These are phyloP conservation scores for Protomyctophum bolini DNA, from an alignment of 2,113 vertebrate species.

Conservation along the genomic window DNA sequence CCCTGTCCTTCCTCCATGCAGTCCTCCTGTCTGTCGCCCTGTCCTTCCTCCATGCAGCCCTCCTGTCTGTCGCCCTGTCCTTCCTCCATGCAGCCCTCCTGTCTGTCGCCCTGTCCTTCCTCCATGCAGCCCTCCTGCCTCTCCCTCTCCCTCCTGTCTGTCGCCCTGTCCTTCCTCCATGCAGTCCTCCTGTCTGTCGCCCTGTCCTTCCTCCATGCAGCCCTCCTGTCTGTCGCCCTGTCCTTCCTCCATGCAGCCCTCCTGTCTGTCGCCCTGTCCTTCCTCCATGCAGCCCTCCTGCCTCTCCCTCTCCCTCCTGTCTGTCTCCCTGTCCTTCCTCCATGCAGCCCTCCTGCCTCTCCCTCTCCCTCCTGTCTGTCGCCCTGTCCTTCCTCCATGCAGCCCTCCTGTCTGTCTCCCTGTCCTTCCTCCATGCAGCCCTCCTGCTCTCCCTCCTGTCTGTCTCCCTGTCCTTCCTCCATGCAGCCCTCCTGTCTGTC, in stretches of 20 bases:
- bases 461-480: neutral
- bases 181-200: neutral
- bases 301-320: constrained; percentile 39
- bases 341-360: neutral
- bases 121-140: neutral
- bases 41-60: neutral
- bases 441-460: constrained; percentile 39
- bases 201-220: neutral
- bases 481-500: constrained; percentile 58
- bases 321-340: neutral
- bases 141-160: constrained; percentile 40
- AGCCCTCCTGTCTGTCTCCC: neutral
- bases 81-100: neutral
- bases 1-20: neutral
- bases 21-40: neutral
- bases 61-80: neutral
- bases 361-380: constrained; percentile 40
- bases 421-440: neutral
- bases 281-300: neutral
- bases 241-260: neutral
- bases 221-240: neutral
- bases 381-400: neutral
- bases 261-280: neutral
- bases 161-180: neutral
- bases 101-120: neutral